Evolutionary conservation across 64 coral and sea anemone genomes (phyloP).

Genomic region (Porites lutea): DNA sequence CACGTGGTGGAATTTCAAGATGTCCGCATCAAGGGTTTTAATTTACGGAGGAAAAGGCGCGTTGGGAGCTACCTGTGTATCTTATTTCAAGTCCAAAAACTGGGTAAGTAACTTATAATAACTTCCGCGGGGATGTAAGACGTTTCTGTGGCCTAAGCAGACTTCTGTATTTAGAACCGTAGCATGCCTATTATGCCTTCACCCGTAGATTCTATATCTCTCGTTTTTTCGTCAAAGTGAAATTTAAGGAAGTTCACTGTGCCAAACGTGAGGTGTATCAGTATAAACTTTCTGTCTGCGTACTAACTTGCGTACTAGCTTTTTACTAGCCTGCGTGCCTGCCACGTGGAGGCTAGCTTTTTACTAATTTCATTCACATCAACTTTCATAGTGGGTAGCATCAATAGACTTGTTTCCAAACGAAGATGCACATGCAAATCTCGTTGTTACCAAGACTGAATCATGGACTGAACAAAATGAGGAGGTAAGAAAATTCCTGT

Average conservation of each 20-base stretch:
- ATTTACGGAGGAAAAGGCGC: constrained; percentile 99
- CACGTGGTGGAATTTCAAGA: constrained; percentile 66
- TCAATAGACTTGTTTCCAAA: constrained; percentile 92
- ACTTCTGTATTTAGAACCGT: no score
- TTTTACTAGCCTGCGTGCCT: no score
- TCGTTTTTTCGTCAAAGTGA: no score
- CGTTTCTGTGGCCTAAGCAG: no score
- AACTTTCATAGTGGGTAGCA: constrained; percentile 89
- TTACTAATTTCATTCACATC: background rate
- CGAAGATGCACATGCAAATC: constrained; percentile 97
- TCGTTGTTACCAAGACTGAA: constrained; percentile 81
- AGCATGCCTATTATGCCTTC: no score
- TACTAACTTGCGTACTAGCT: no score
- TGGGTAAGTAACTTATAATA: constrained; percentile 74
- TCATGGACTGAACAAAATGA: constrained; percentile 94
- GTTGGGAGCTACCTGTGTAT: constrained; percentile 88
- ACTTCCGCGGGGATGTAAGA: no score
- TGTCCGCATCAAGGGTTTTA: constrained; percentile 86
- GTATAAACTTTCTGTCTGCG: no score
- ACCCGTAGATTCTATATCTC: no score
- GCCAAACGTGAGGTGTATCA: no score
- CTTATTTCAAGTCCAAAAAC: constrained; percentile 91
- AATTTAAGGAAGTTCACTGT: no score
- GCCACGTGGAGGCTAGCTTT: no score
- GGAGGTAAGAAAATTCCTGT: constrained; percentile 58